phyloP scores from a whole-genome alignment of 2,888 invertebrate genomes.

The Limnephilus auricula region DNA sequence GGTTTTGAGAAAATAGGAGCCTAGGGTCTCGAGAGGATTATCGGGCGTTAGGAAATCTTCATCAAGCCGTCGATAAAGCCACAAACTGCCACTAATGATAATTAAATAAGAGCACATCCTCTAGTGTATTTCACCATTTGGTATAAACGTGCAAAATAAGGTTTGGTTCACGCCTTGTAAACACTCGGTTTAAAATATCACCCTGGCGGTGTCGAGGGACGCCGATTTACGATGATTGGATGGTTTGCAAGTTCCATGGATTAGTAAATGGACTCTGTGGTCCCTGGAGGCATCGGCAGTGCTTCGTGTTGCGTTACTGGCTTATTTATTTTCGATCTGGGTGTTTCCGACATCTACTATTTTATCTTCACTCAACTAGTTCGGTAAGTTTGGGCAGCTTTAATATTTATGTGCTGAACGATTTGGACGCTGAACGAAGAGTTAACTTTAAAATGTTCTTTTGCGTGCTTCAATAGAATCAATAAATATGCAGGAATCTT shows the following conservation, averaged over 20 bases:
- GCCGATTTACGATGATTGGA: constrained; percentile 52
- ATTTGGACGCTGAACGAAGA: not conserved
- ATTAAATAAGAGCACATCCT: not conserved
- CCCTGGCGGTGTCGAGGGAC: constrained; percentile 11
- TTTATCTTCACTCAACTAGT: not conserved
- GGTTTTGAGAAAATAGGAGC: not conserved
- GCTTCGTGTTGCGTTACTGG: constrained; percentile 27
- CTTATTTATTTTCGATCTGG: constrained; percentile 6
- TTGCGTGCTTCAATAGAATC: not conserved
- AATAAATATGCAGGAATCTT: no score
- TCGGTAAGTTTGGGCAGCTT: not conserved
- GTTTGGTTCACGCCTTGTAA: not conserved
- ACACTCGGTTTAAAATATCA: constrained; percentile 36
- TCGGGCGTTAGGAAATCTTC: not conserved
- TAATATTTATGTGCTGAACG: not conserved
- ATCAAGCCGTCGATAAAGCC: not conserved
- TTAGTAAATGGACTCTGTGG: constrained; percentile 36
- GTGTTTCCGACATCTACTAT: not conserved
- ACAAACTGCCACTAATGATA: not conserved
- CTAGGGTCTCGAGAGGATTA: not conserved
- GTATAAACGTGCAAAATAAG: not conserved
- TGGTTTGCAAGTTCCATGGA: constrained; percentile 44
- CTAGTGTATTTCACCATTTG: not conserved
- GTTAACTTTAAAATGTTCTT: not conserved
- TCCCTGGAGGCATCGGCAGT: not conserved